Evolutionary conservation across 2,113 vertebrate species (phyloP).

Genomic region (Pollimyrus isidori): DNA sequence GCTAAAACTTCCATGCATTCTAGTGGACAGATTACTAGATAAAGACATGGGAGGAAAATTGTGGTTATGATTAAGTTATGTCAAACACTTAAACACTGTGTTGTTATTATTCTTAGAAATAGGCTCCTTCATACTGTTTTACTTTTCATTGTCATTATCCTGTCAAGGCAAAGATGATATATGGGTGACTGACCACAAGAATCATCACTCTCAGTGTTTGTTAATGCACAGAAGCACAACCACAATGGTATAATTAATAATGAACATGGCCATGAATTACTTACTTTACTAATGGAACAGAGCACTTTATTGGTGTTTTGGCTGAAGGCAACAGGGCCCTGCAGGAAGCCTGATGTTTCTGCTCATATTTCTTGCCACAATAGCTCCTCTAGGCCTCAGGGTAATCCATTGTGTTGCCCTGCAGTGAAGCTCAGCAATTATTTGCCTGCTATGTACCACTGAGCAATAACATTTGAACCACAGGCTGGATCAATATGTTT

Average conservation of each 20-base stretch:
- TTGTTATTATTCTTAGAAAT: neutral
- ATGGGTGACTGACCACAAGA: neutral
- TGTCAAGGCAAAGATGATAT: neutral
- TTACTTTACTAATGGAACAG: neutral
- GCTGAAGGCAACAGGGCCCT: neutral
- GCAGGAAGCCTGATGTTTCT: neutral
- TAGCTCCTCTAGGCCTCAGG: neutral
- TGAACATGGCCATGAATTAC: neutral
- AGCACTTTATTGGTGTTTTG: neutral
- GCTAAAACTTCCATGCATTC: neutral
- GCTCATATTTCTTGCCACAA: neutral
- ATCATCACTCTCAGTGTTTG: neutral
- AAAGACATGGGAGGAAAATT: neutral
- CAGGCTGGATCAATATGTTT: neutral
- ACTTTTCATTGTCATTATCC: neutral
- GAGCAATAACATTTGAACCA: neutral
- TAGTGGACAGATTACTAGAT: neutral
- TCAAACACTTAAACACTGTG: neutral
- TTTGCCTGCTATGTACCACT: neutral
- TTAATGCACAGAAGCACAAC: neutral
- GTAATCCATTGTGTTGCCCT: neutral
- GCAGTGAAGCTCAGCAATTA: neutral
- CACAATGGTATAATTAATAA: conserved; percentile 1
- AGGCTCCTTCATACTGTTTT: neutral
- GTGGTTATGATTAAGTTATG: neutral